These are phyloP conservation scores for Astreopora myriophthalma DNA, from an alignment of 64 coral and sea anemone species.

Conservation along the genomic window DNA sequence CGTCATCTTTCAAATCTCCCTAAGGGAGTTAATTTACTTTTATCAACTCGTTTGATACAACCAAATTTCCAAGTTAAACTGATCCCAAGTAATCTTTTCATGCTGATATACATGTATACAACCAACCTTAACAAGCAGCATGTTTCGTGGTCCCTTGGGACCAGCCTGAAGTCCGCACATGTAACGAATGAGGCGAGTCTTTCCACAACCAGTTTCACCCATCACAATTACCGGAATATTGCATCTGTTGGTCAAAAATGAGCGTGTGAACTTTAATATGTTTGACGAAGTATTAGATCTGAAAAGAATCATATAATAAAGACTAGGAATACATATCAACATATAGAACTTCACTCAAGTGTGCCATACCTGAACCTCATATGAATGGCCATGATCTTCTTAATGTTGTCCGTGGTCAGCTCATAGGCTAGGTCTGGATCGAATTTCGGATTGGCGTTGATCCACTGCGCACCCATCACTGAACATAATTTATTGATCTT, in stretches of 20 bases:
- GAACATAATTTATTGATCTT: constrained; percentile 65
- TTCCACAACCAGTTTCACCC: constrained; percentile 92
- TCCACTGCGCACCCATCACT: constrained; percentile 58
- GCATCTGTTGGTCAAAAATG: neutral
- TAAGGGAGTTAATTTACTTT: too few species aligned
- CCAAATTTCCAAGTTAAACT: too few species aligned
- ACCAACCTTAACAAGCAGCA: constrained; percentile 85
- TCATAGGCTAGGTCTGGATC: constrained; percentile 74
- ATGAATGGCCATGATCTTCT: constrained; percentile 61
- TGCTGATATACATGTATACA: neutral
- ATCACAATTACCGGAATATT: constrained; percentile 88
- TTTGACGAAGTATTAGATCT: neutral
- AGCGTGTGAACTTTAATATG: neutral
- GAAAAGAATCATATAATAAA: neutral
- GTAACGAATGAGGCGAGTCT: constrained; percentile 81
- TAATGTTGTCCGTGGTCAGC: constrained; percentile 74
- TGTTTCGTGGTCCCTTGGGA: constrained; percentile 37
- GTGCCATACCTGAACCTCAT: constrained; percentile 63
- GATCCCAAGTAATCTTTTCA: neutral
- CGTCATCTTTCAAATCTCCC: too few species aligned
- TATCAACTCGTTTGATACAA: too few species aligned
- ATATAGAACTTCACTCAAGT: neutral
- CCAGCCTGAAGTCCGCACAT: constrained; percentile 89
- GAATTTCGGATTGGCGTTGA: neutral
- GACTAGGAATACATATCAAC: too few species aligned